phyloP scores from a whole-genome alignment of 2,888 invertebrate species.

The Drosophila falleni region DNA sequence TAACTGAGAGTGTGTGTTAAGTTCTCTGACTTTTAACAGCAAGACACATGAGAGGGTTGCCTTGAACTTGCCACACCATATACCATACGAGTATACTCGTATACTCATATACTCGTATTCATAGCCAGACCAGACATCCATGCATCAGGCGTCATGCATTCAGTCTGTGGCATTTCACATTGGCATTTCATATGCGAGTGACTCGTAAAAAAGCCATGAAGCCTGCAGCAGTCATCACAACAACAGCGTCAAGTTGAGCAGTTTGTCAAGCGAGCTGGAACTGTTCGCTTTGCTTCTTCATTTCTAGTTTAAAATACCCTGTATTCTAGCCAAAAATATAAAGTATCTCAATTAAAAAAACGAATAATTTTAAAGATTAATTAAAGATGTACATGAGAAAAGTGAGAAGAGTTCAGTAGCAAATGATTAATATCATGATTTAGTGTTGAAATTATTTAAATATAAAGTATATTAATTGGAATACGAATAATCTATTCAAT shows the following conservation, averaged over 20 bases:
- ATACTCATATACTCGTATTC: not conserved
- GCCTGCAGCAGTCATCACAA: slow-evolving; percentile 45
- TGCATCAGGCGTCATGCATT: slow-evolving; percentile 55
- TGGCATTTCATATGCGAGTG: slow-evolving; percentile 69
- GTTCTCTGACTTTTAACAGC: slow-evolving; percentile 60
- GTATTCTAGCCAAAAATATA: not conserved
- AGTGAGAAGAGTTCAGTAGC: too few species aligned
- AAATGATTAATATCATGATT: too few species aligned
- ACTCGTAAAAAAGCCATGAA: slow-evolving; percentile 48
- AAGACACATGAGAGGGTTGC: slow-evolving; percentile 46
- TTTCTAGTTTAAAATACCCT: slow-evolving; percentile 44
- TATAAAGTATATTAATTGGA: too few species aligned
- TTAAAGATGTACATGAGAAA: not conserved
- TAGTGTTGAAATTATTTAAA: too few species aligned
- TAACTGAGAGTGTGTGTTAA: slow-evolving; percentile 62
- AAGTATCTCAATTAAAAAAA: not conserved
- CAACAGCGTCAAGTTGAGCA: slow-evolving; percentile 44
- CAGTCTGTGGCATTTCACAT: slow-evolving; percentile 66
- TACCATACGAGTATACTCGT: not conserved
- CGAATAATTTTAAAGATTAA: too few species aligned
- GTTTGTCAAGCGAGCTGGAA: slow-evolving; percentile 66
- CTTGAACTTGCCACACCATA: slow-evolving; percentile 51
- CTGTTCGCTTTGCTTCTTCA: slow-evolving; percentile 3
- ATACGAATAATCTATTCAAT: too few species aligned
- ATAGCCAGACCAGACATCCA: slow-evolving; percentile 36